Conservation (phyloP, 2,797 vertebrate species). For the Otolemur crassicaudatus region DNA sequence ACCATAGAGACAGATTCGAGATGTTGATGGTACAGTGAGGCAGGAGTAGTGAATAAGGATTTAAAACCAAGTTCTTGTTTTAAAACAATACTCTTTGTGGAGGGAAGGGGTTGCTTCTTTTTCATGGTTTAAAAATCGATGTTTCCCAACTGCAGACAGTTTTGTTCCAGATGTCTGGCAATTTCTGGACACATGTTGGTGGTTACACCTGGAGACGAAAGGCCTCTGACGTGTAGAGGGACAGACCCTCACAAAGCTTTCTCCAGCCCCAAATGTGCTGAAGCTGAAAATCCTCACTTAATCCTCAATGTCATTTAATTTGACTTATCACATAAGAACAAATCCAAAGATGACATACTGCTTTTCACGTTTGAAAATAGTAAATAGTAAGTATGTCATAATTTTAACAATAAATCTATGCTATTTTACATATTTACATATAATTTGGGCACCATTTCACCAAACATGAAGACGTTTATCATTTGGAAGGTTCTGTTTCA, state of each 20-base stretch:
- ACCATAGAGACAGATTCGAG: not conserved
- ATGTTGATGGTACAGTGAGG: not conserved
- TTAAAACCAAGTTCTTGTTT: not conserved
- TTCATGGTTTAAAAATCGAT: not conserved
- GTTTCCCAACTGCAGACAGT: not conserved
- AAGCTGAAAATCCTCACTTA: not conserved
- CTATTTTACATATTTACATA: not conserved
- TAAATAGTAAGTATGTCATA: not conserved
- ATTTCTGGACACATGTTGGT: not conserved
- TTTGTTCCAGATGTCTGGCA: not conserved
- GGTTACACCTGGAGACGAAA: not conserved
- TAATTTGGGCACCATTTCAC: not conserved
- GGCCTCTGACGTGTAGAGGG: not conserved
- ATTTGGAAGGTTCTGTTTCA: conserved; percentile 28
- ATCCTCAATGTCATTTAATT: not conserved
- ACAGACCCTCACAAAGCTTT: not conserved
- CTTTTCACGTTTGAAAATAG: not conserved
- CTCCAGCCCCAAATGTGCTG: not conserved
- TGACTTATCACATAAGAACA: not conserved
- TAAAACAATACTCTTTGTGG: not conserved
- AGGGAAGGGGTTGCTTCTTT: not conserved
- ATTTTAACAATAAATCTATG: not conserved
- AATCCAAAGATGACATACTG: not conserved
- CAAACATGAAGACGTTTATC: not conserved
- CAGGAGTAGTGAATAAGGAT: not conserved